A percentile compares a stretch with the other conserved stretches of the same genome.
Conservation (phyloP, 2,113 vertebrate species). For the Ranitomeya imitator region DNA sequence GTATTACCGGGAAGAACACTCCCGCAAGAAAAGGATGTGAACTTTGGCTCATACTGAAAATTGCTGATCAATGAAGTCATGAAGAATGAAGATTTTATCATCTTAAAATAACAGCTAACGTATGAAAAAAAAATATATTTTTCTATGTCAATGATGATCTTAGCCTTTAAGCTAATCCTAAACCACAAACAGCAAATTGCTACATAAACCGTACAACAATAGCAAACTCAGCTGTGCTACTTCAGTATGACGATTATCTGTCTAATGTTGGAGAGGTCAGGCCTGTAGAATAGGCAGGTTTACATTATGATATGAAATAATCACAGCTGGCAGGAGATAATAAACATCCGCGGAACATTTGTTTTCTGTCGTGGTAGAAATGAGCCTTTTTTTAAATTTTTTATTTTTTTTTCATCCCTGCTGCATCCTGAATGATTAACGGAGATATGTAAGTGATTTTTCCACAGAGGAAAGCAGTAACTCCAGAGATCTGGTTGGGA, state of each 20-base stretch:
- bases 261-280: neutral
- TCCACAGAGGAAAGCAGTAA: constrained; percentile 49
- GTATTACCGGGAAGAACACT: no score
- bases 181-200: no score
- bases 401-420: neutral
- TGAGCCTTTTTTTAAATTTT: neutral
- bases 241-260: neutral
- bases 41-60: no score
- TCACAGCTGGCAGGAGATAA: neutral
- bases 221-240: neutral
- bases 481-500: constrained; percentile 40
- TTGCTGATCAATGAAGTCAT: no score
- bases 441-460: constrained; percentile 49
- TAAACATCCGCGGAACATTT: neutral
- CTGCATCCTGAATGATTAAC: constrained; percentile 48
- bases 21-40: no score
- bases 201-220: neutral
- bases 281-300: neutral
- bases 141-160: no score
- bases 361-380: neutral
- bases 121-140: neutral
- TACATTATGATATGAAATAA: neutral
- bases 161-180: no score
- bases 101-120: neutral
- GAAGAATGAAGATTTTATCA: no score